Percentiles rank a stretch among this genome's conserved stretches.
phyloP scores from a whole-genome alignment of 2,888 invertebrate species.

The Drosophila limbata region DNA sequence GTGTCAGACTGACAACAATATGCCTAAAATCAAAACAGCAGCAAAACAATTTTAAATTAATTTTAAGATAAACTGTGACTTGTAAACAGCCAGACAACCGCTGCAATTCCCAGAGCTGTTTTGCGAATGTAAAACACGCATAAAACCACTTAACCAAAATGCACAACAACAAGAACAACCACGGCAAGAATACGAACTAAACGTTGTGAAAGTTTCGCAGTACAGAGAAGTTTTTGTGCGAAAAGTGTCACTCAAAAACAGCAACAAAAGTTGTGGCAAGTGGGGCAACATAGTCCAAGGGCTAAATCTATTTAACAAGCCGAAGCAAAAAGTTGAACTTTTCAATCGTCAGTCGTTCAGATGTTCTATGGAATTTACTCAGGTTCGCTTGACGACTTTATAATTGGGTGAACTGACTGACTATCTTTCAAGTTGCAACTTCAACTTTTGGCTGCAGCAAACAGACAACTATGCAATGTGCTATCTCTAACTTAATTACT shows the following conservation, averaged over 20 bases:
- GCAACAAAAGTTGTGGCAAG: slow-evolving; percentile 31
- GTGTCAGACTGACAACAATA: not conserved
- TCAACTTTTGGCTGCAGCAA: slow-evolving; percentile 23
- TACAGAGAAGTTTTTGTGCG: slow-evolving; percentile 51
- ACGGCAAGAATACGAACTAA: slow-evolving; percentile 15
- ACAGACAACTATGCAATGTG: not conserved
- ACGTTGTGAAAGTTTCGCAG: slow-evolving; percentile 40
- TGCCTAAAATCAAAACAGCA: slow-evolving; percentile 4
- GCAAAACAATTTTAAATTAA: slow-evolving; percentile 36
- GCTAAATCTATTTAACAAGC: slow-evolving; percentile 29
- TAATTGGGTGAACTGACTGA: slow-evolving; percentile 1
- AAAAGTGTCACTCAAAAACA: slow-evolving; percentile 67
- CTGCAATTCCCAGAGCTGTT: slow-evolving; percentile 20
- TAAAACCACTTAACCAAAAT: slow-evolving; percentile 63
- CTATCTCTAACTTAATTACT: slow-evolving; percentile 8
- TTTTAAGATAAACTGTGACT: slow-evolving; percentile 41
- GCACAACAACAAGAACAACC: slow-evolving; percentile 32
- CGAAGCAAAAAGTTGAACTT: slow-evolving; percentile 24
- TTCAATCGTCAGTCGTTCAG: slow-evolving; percentile 22
- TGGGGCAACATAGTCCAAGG: slow-evolving; percentile 29
- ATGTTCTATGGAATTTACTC: slow-evolving; percentile 9
- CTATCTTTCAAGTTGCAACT: slow-evolving; percentile 27
- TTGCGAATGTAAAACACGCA: slow-evolving; percentile 37
- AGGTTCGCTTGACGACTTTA: slow-evolving; percentile 6
- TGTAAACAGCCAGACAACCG: slow-evolving; percentile 35